A percentile compares a stretch with the other conserved stretches of the same genome.
Evolutionary conservation across 2,888 invertebrate genomes (phyloP).

Genomic region (Stenichneumon culpator): DNA sequence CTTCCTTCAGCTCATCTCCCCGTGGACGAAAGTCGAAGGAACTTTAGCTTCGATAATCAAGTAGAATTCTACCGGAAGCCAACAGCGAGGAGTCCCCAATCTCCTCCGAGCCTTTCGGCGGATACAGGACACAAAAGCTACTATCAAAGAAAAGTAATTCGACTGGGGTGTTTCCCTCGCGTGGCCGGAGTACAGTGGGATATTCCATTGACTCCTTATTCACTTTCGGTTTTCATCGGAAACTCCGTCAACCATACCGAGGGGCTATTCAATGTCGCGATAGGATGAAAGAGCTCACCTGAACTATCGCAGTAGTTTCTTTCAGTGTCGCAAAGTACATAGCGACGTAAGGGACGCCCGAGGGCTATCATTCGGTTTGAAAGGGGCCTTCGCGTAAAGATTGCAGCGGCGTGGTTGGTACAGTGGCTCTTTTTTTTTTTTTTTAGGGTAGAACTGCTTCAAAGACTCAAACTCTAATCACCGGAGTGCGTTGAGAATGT

Average conservation of each 20-base stretch:
- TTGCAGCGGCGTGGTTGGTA: neutral
- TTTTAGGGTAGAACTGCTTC: neutral
- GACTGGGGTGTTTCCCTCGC: neutral
- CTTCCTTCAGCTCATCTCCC: neutral
- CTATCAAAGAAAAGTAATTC: constrained; percentile 51
- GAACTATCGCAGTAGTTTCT: constrained; percentile 2
- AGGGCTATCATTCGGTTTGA: neutral
- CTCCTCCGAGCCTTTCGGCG: neutral
- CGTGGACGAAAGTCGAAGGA: constrained; percentile 14
- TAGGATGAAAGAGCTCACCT: constrained; percentile 19
- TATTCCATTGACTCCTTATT: constrained; percentile 43
- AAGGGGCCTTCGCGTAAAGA: neutral
- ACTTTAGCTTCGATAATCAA: constrained; percentile 26
- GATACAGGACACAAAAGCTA: constrained; percentile 14
- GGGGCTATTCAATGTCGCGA: constrained; percentile 29
- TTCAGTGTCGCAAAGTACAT: neutral
- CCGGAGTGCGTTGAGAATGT: neutral
- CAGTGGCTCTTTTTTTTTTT: neutral
- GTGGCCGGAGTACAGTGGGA: neutral
- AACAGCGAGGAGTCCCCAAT: constrained; percentile 14
- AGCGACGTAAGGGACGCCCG: too few relatives aligned
- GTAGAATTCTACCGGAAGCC: neutral
- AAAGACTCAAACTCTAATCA: neutral
- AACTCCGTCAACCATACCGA: constrained; percentile 13
- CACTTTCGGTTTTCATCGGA: constrained; percentile 11